A percentile compares a stretch with the other conserved stretches of the same genome.
Evolutionary conservation across 2,888 invertebrate genomes (phyloP).

Genomic region (Brachypterus glaber): DNA sequence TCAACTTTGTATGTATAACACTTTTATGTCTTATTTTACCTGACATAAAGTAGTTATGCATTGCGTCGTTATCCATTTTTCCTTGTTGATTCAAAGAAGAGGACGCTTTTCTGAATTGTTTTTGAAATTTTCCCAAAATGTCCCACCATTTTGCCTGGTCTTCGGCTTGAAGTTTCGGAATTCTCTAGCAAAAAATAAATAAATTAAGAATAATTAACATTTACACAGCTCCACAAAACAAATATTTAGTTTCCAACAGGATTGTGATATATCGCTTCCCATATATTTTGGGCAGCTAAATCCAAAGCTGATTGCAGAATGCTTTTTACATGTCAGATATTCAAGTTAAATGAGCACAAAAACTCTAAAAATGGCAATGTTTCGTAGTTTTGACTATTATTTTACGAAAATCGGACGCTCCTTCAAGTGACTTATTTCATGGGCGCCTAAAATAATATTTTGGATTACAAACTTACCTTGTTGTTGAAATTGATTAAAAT

Average conservation of each 20-base stretch:
- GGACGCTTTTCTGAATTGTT: conserved; percentile 84
- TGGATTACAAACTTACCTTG: conserved; percentile 65
- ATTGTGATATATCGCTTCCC: too few relatives aligned
- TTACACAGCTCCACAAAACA: too few relatives aligned
- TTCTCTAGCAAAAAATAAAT: conserved; percentile 67
- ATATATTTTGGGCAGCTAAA: too few relatives aligned
- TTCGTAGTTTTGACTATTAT: too few relatives aligned
- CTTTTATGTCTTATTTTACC: conserved; percentile 63
- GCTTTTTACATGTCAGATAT: neutral
- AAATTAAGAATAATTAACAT: too few relatives aligned
- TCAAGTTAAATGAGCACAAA: conserved; percentile 3
- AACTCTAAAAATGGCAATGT: too few relatives aligned
- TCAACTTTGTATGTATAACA: too few relatives aligned
- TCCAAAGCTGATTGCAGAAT: neutral
- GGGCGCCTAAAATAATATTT: conserved; percentile 4
- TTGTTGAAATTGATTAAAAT: conserved; percentile 96
- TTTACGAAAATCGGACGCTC: too few relatives aligned
- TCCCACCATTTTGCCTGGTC: conserved; percentile 99
- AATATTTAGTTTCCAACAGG: too few relatives aligned
- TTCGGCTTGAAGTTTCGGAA: conserved; percentile 89
- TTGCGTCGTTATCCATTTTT: conserved; percentile 82
- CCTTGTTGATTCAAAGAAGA: conserved; percentile 73
- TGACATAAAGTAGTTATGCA: conserved; percentile 99
- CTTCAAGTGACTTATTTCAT: neutral
- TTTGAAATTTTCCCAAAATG: conserved; percentile 90